A percentile compares a stretch with the other conserved stretches of the same genome.
Conservation (phyloP, 2,113 vertebrate species). For the Corythoichthys intestinalis region DNA sequence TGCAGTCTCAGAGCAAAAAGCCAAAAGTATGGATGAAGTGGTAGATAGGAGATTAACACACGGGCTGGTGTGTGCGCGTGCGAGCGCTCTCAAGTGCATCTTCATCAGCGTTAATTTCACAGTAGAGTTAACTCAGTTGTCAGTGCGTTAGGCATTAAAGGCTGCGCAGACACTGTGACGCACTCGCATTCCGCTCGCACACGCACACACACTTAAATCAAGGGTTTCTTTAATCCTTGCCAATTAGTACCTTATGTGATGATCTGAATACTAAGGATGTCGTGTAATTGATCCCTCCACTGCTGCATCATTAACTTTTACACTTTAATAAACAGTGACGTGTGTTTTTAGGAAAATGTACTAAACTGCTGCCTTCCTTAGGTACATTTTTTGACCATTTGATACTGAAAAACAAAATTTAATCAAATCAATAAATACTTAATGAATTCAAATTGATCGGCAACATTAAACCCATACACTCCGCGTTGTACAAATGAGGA, state of each 20-base stretch:
- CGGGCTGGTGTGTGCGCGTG: constrained; percentile 28
- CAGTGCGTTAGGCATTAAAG: constrained; percentile 62
- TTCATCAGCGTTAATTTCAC: constrained; percentile 71
- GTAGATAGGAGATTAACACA: constrained; percentile 31
- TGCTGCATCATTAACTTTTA: constrained; percentile 46
- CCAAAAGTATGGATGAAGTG: constrained; percentile 38
- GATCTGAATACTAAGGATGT: constrained; percentile 62
- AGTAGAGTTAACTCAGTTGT: constrained; percentile 68
- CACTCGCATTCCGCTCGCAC: constrained; percentile 45
- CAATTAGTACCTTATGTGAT: constrained; percentile 59
- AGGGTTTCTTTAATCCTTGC: constrained; percentile 67
- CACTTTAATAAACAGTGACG: constrained; percentile 42
- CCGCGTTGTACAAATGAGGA: too few species aligned
- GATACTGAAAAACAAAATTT: too few species aligned
- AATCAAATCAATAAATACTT: too few species aligned
- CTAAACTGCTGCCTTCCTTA: too few species aligned
- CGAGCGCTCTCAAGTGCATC: constrained; percentile 50
- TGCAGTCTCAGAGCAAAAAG: too few species aligned
- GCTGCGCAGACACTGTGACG: constrained; percentile 66
- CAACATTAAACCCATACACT: too few species aligned
- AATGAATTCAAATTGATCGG: too few species aligned
- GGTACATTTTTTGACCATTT: too few species aligned
- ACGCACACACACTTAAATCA: constrained; percentile 32
- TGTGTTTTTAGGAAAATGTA: not conserved
- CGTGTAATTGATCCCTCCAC: constrained; percentile 58